These are phyloP conservation scores for Slavum lentiscoides DNA, from an alignment of 2,888 invertebrate species.

Conservation along the genomic window DNA sequence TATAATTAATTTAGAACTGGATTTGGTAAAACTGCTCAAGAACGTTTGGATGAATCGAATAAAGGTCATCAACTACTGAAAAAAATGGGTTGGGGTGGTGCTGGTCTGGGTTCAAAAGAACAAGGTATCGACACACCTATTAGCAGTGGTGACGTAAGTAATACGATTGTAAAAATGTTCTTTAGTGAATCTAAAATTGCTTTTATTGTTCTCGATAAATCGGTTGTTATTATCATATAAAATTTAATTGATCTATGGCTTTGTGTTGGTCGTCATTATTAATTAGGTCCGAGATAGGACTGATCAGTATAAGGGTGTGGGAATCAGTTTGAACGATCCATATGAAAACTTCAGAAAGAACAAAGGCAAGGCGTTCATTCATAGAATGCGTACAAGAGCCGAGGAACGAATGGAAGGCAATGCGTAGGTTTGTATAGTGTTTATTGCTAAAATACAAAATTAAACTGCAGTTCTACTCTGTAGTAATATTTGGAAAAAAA, in stretches of 20 bases:
- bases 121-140: slow-evolving; percentile 96
- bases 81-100: slow-evolving; percentile 98
- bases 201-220: slow-evolving; percentile 40
- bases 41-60: slow-evolving; percentile 79
- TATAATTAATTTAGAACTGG: slow-evolving; percentile 58
- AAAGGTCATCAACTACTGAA: slow-evolving; percentile 95
- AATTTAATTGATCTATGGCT: slow-evolving; percentile 54
- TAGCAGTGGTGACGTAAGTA: slow-evolving; percentile 77
- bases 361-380: slow-evolving; percentile 92
- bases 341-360: slow-evolving; percentile 97
- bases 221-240: slow-evolving; percentile 15
- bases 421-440: slow-evolving; percentile 47
- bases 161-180: slow-evolving; percentile 23
- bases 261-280: slow-evolving; percentile 53
- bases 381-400: slow-evolving; percentile 88
- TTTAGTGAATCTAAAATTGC: slow-evolving; percentile 36
- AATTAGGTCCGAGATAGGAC: slow-evolving; percentile 73
- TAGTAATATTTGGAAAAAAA: background rate
- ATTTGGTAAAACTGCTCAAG: slow-evolving; percentile 64
- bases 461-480: background rate
- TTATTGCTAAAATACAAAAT: slow-evolving; percentile 28
- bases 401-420: slow-evolving; percentile 60
- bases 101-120: slow-evolving; percentile 89
- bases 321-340: slow-evolving; percentile 89
- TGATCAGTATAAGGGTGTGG: slow-evolving; percentile 95